Evolutionary conservation across 2,113 vertebrate species (phyloP).

Genomic region (Amphiprion percula): DNA sequence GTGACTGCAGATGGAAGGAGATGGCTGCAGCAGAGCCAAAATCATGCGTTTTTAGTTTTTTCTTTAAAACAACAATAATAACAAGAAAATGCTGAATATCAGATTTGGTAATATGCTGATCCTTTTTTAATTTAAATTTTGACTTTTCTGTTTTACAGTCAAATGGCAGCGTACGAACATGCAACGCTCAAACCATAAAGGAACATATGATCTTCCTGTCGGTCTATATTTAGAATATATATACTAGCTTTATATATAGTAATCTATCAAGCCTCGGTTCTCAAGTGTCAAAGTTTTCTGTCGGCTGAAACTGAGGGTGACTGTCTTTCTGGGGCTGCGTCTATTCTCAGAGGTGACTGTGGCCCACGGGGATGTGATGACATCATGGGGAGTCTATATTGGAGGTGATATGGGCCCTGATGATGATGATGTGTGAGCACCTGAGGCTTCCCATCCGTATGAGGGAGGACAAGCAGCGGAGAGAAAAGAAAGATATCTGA

Average conservation of each 20-base stretch:
- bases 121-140: too few relatives aligned
- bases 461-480: slow-evolving; percentile 32
- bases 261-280: background rate
- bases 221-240: too few relatives aligned
- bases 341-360: slow-evolving; percentile 57
- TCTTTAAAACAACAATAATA: too few relatives aligned
- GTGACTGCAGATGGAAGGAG: too few relatives aligned
- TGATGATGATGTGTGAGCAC: slow-evolving; percentile 70
- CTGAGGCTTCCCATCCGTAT: slow-evolving; percentile 62
- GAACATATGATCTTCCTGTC: too few relatives aligned
- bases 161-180: too few relatives aligned
- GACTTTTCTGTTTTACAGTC: too few relatives aligned
- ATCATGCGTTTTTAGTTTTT: too few relatives aligned
- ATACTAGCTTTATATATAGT: background rate
- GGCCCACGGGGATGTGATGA: slow-evolving; percentile 58
- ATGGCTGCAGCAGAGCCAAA: too few relatives aligned
- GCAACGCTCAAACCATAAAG: too few relatives aligned
- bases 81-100: too few relatives aligned
- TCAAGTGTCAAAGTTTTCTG: slow-evolving; percentile 12
- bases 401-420: slow-evolving; percentile 71
- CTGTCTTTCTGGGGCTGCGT: slow-evolving; percentile 21
- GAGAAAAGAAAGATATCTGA: slow-evolving; percentile 29
- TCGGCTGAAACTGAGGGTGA: slow-evolving; percentile 25
- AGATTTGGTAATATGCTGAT: too few relatives aligned
- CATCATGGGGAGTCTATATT: slow-evolving; percentile 78